Evolutionary conservation across 2,797 vertebrate genomes (phyloP).

Genomic region (Champsocephalus esox): DNA sequence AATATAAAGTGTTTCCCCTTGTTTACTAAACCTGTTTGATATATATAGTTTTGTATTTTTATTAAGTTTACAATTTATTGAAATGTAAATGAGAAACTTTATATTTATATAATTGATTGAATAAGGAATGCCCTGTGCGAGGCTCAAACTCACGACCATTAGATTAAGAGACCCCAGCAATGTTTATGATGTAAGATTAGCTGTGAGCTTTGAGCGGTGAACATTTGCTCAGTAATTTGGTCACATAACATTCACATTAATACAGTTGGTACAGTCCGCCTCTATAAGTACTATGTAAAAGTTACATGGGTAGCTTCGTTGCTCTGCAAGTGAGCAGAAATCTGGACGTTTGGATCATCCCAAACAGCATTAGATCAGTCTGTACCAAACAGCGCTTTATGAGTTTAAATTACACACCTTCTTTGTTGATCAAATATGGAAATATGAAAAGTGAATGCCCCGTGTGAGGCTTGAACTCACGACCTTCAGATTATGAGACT

Average conservation of each 20-base stretch:
- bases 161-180: conserved; percentile 57
- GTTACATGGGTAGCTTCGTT: not conserved
- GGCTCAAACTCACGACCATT: conserved; percentile 63
- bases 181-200: too few relatives aligned
- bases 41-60: not conserved
- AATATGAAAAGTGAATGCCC: not conserved
- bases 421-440: not conserved
- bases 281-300: not conserved
- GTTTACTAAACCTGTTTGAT: not conserved
- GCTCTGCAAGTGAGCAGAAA: not conserved
- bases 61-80: too few relatives aligned
- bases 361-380: not conserved
- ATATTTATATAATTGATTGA: not conserved
- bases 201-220: not conserved
- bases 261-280: not conserved
- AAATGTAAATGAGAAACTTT: not conserved
- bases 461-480: conserved; percentile 63
- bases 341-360: not conserved
- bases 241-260: not conserved
- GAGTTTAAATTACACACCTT: not conserved
- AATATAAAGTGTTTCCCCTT: not conserved
- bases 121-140: conserved; percentile 45
- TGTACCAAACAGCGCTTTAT: not conserved
- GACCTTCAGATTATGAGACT: conserved; percentile 68
- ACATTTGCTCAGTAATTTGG: not conserved